Evolutionary conservation across 2,113 vertebrate genomes (phyloP), one percentile per base, ranked within the genome.

Genomic region (Girardinichthys multiradiatus): DNA sequence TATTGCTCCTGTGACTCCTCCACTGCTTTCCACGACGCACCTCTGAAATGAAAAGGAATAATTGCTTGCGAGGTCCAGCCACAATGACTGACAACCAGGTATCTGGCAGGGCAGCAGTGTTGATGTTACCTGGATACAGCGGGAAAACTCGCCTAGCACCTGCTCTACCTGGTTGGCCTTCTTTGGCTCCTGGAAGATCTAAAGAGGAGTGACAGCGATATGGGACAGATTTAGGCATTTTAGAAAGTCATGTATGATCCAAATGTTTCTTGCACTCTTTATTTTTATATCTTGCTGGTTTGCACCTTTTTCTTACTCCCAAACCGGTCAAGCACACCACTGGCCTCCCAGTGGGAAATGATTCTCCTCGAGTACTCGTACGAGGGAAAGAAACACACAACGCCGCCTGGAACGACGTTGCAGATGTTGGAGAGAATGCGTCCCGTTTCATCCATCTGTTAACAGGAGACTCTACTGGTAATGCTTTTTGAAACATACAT

Each of bases 371-470:
- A 95, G 8, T 99, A 98, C 0, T 99, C 97, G 0, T 99, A 98
- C 26, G 97, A 99, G 2, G 98, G 95, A 64, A 99, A 98, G 90
- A 99, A 99, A 81, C 98, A 99, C 68, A 99, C 96, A 15, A 99
- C 84, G 0, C 97, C 98, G 1, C 97, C 97, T 0, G 95, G 96
- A 30, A 98, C 94, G 84, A 98, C 91, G 0, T 95, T 97, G 86
- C 97, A 98, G 65, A 99, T 87, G 90, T 98, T 98, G 68, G 91
- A 95, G 27, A 99, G 95, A 61, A 97, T 93, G 15, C 95, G 95
- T 0, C 97, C 98, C 0, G 85, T 95, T 90, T 99, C 97, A 0
- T 97, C 96, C 95, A 99, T 96, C 98, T 98, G 78, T 78, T 24
- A 68, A 67, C 45, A 81, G 62, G 77, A 29, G 12, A 70, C 45